Base-by-base conservation (phyloP, 2,888 invertebrate genomes). In the Brachyptera risi region DNA sequence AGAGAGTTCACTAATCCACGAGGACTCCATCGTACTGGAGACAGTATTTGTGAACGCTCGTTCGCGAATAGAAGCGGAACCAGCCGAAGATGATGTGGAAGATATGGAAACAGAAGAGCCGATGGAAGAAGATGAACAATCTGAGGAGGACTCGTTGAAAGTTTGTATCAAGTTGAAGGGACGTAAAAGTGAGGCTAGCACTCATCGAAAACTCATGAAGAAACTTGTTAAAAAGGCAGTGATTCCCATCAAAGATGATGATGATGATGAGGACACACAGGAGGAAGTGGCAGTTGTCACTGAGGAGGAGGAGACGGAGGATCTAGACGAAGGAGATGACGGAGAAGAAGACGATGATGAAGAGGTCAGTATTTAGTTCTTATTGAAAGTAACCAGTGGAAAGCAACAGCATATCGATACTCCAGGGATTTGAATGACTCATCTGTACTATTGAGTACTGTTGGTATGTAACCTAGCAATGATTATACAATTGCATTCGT, bases 11-110 rank as follows among this genome's bases (percentile, higher is more conserved):
- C 69, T 80, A 67, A 83, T 83, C 56, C 80, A 80, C 69, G 80
- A 82, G 67, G 82, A 83, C 67, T 82, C 83, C 1, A 78, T 82
- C 37, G 79, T 82, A 24, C 73, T 84, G 54, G 79, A 81, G 37
- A 67, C 67, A 21, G 70, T 72, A 3, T 72, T 71, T 60, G 65
- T 66, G 11, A 68, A 65, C 57, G 69, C 70, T 1, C 49, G 69
- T 9, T 65, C 67, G 40, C 54, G 60, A 40, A 37, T 63, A 21
- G 66, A 67, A 35, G 58, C 58, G 5, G 66, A 65, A 19, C n/a
- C 40, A 4, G 64, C 47, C 7, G 40, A 19, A 13, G 27, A 21
- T 7, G 57, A 47, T 13, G 47, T 50, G 3, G 24, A 44, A 13
- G 49, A 24, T n/a, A 19, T 23, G 3, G 19, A 2, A 26, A n/a